Base-by-base conservation (phyloP, 2,888 invertebrate genomes). In the Mimumesa dahlbomi region DNA sequence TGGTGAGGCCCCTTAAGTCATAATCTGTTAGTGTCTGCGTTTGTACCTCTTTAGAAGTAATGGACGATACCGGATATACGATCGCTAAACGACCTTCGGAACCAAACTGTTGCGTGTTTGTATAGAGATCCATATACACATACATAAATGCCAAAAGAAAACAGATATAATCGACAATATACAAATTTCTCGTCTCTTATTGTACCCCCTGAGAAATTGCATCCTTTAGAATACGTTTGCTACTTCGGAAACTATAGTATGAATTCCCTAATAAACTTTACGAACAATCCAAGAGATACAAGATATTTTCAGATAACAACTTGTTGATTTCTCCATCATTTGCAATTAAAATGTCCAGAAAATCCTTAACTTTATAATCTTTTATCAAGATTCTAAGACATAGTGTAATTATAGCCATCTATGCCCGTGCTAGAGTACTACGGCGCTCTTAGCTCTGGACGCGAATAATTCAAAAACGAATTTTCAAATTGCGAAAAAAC, bases 61-160 rank as follows among this genome's bases (percentile, higher is more conserved):
- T 16, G 53, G 73, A 68, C 57, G 64, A 77, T 59, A 75, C 56
- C 75, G 77, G 75, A 77, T 75, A 78, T 78, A 81, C 66, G 80
- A 85, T 82, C 77, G 82, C 83, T 84, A 79, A 69, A 79, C 67
- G 49, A 75, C 75, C 73, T 83, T 82, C 75, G 72, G 84, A 87
- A 87, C 84, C 85, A 85, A 85, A 82, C 81, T 84, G 79, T 85
- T 84, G 83, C 82, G 84, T 86, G 83, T 88, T 88, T 85, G 83
- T 87, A 87, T 87, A 87, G 84, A 84, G 81, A 77, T 75, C 81
- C 80, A 83, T 83, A 83, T 81, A 82, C 77, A 79, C 68, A 61
- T 79, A 73, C 81, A 83, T 83, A 84, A 86, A 83, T 82, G 83
- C 85, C 82, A 85, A 86, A 78, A 85, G 82, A 85, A 83, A 76